phyloP scores from a whole-genome alignment of 2,797 vertebrate genomes.

The Acrocephalus scirpaceus region DNA sequence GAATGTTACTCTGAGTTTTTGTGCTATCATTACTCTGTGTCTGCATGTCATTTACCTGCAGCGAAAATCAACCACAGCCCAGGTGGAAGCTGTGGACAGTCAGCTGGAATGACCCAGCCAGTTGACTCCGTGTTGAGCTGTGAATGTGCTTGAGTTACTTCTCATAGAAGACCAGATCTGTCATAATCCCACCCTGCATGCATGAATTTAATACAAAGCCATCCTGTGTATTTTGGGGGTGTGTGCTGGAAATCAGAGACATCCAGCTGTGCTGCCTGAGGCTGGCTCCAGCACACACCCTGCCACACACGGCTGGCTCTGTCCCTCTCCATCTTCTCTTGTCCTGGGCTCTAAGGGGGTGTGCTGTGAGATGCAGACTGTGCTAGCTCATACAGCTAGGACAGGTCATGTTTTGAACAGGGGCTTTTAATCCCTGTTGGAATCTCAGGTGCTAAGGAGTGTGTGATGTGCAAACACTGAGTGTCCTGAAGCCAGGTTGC shows the following conservation, averaged over 20 bases:
- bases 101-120: not conserved
- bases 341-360: fast-evolving
- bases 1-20: not conserved
- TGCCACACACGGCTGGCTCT: not conserved
- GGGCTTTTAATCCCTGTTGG: not conserved
- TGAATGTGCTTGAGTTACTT: not conserved
- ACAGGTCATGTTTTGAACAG: not conserved
- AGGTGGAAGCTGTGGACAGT: not conserved
- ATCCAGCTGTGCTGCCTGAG: not conserved
- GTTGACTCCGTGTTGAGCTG: not conserved
- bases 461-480: not conserved
- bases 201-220: not conserved
- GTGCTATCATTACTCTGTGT: not conserved
- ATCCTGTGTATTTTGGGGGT: not conserved
- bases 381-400: not conserved
- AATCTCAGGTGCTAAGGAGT: not conserved
- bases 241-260: not conserved
- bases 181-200: not conserved
- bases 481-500: not conserved
- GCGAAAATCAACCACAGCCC: not conserved
- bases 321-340: not conserved
- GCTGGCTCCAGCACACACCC: not conserved
- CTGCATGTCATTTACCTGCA: not conserved
- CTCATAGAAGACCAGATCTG: not conserved
- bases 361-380: not conserved